phyloP scores from a whole-genome alignment of 1,140 invertebrate species.

The Brachionus koreanus region DNA sequence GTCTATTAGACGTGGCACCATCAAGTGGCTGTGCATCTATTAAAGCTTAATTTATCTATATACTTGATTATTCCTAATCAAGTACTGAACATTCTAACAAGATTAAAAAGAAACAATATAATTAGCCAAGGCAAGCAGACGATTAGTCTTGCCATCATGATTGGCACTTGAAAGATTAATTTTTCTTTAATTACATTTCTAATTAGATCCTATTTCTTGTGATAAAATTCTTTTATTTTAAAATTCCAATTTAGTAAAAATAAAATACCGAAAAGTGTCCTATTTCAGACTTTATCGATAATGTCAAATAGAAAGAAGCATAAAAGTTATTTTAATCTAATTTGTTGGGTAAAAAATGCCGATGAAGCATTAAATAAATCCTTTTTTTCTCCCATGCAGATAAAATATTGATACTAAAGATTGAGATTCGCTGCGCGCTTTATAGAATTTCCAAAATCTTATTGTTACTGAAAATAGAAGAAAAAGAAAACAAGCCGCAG shows the following conservation, averaged over 20 bases:
- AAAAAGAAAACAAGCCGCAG: neutral
- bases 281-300: neutral
- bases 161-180: neutral
- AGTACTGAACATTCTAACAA: neutral
- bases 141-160: neutral
- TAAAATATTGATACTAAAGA: conserved; percentile 42
- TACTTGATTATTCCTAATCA: neutral
- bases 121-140: neutral
- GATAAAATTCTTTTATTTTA: neutral
- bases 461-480: neutral
- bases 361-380: neutral
- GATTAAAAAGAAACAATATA: conserved; percentile 24
- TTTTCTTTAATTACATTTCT: neutral
- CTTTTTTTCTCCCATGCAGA: conserved; percentile 15
- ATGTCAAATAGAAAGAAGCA: neutral
- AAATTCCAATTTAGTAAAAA: neutral
- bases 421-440: conserved; percentile 8
- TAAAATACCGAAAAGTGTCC: conserved; percentile 19
- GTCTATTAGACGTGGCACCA: conserved; percentile 19
- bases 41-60: neutral
- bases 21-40: neutral
- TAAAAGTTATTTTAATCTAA: conserved; percentile 10
- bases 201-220: conserved; percentile 38
- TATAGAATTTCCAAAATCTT: conserved; percentile 4
- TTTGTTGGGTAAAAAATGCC: neutral